Conservation (phyloP, 2,797 vertebrate species). For the Gambusia yucatana region DNA sequence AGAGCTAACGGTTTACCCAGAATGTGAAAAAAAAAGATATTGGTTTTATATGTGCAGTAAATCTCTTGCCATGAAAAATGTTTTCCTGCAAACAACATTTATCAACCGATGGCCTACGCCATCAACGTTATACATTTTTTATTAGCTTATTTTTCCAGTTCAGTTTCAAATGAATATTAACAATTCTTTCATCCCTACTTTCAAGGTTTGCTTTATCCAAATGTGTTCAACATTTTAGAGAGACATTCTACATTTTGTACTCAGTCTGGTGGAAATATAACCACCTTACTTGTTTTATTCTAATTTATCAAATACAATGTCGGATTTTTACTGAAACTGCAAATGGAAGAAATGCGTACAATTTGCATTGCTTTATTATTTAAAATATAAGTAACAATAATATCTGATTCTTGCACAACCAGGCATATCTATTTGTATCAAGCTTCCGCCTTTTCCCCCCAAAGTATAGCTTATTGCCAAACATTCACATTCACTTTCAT, state of each 20-base stretch:
- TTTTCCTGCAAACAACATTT: constrained; percentile 33
- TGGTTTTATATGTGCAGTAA: constrained; percentile 29
- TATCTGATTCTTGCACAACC: background rate
- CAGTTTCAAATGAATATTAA: constrained; percentile 37
- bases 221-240: background rate
- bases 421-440: no score
- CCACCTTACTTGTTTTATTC: background rate
- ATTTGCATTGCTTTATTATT: background rate
- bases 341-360: background rate
- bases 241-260: background rate
- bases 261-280: background rate
- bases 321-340: background rate
- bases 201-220: background rate
- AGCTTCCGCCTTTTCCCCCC: background rate
- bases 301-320: background rate
- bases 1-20: background rate
- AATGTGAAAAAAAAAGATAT: background rate
- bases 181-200: constrained; percentile 33
- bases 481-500: background rate
- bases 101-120: constrained; percentile 38
- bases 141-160: constrained; percentile 22
- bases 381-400: background rate
- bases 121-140: constrained; percentile 11
- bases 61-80: constrained; percentile 40
- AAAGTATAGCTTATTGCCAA: background rate